A percentile compares a stretch with the other conserved stretches of the same genome.
Evolutionary conservation across 1,140 invertebrate species (phyloP).

Genomic region (Hestina assimilis): DNA sequence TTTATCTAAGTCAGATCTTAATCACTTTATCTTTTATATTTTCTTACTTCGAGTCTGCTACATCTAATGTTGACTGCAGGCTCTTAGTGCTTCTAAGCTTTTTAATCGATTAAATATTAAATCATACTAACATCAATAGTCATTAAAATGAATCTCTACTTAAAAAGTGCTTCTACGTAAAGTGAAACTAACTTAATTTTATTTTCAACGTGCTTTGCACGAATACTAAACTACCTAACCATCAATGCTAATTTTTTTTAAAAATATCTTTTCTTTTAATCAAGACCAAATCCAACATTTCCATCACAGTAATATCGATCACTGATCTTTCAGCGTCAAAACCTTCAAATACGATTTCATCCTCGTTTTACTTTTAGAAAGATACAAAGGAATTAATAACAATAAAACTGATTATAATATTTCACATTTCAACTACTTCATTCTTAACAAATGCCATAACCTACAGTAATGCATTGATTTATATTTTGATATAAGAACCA

Average conservation of each 20-base stretch:
- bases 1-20: conserved; percentile 7
- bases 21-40: too few species aligned
- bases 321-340: not conserved
- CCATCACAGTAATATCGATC: not conserved
- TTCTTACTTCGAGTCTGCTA: not conserved
- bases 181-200: conserved; percentile 19
- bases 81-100: not conserved
- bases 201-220: conserved; percentile 20
- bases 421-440: not conserved
- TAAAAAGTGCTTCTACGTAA: not conserved
- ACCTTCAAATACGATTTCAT: conserved; percentile 3
- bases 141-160: conserved; percentile 5
- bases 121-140: not conserved
- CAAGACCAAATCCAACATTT: not conserved
- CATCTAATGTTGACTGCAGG: not conserved
- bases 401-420: not conserved
- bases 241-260: not conserved
- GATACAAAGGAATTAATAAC: not conserved
- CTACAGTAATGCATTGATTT: not conserved
- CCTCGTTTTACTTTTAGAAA: not conserved
- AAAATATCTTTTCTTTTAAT: not conserved
- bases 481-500: conserved; percentile 8
- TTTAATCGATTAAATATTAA: too few species aligned
- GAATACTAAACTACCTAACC: not conserved
- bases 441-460: not conserved